Base-by-base conservation (phyloP, 2,888 invertebrate genomes). In the Gymnocheta viridis region DNA sequence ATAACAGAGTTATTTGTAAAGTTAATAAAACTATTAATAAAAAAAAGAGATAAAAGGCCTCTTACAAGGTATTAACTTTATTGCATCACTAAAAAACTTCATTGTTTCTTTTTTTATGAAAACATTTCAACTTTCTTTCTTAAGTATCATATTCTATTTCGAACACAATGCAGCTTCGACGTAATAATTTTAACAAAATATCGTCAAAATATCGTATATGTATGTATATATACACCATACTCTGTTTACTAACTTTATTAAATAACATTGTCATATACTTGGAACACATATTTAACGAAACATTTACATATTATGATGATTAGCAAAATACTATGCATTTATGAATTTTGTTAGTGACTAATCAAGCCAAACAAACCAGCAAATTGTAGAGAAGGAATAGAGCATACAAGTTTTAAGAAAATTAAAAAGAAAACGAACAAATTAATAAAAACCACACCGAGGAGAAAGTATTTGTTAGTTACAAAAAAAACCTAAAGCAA, bases 391-490 rank as follows among this genome's bases (percentile, higher is more conserved):
- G 32, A 67, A 62, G 72, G 4, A 44, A 58, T 17, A 67, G 64
- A 54, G 29, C 67, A 47, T 41, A 47, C 14, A 47, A 69, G 41
- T 27, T 24, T 7, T 60, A 76, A 69, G 51, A 54, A 76, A 56
- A 4, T 24, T 41, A 17, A 22, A 58, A 66, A 29, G n/a, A n/a
- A n/a, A n/a, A n/a, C n/a, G 47, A 24, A 58, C 41, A 12, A 27
- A 27, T 49, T 49, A 22, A 49, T 19, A 73, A 70, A 64, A 79
- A 60, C 74, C 74, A 66, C 74, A 79, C 69, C 58, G 56, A 72
- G 69, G 80, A 77, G 84, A 84, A 84, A 84, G 84, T 84, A 67
- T 84, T 81, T 83, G 60, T 73, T 73, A 54, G 72, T 82, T 72
- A 60, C 54, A 70, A 38, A 47, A 19, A 14, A n/a, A 77, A 78